Evolutionary conservation across 2,797 vertebrate genomes (phyloP), one percentile per base, ranked within the genome.

Genomic region (Danio kyathit): DNA sequence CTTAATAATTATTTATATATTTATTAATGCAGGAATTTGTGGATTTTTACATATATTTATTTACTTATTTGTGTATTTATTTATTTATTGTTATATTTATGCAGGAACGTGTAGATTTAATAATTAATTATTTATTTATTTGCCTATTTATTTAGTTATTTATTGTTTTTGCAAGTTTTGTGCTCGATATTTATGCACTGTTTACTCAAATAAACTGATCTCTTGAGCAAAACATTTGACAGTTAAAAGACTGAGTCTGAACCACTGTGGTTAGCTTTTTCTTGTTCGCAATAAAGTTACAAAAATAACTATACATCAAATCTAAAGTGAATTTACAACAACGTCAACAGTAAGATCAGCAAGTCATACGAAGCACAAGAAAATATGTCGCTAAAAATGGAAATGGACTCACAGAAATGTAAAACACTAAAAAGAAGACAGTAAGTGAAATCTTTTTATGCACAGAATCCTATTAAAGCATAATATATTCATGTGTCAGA

Each of bases 391-490:
- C 51, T 74, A 38, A 44, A 64, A 29, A 56, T 40, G 11, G 21
- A 49, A 41, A 9, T 29, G 29, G 54, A 61, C 56, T 17, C 56
- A 10, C 56, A 60, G 61, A 74, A 69, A 81, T 48, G 40, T 41
- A 76, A 74, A 52, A 80, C 29, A 29, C 29, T 29, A 29, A 29
- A 63, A 21, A 11, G 64, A 44, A 51, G 7, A 63, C 60, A 12
- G 19, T 40, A 80, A 80, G 64, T 51, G 40, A 59, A 54, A 21
- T 69, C 49, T 13, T 19, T 66, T 70, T 73, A 61, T 44, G 19
- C 40, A 51, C 54, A 60, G 67, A 51, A 77, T 59, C 46, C 63
- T 57, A 59, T 65, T 77, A 80, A 77, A 77, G 46, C 38, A 52
- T 70, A 46, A 74, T 56, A 19, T 59, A 80, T 29, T 73, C 38